A percentile compares a stretch with the other conserved stretches of the same genome.
phyloP scores from a whole-genome alignment of 2,888 invertebrate species.

The Halocaridina rubra region DNA sequence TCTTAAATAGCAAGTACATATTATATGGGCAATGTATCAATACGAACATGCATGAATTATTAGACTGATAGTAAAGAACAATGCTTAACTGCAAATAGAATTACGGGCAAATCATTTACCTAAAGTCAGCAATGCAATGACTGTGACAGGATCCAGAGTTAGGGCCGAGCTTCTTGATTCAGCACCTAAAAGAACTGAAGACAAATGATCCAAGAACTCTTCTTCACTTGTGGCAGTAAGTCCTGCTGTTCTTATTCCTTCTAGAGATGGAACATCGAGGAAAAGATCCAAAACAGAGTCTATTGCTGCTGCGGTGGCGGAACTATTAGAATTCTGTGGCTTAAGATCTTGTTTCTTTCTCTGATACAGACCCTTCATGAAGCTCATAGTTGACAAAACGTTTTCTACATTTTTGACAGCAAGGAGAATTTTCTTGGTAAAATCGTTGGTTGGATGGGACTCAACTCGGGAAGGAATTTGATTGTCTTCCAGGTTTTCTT shows the following conservation, averaged over 20 bases:
- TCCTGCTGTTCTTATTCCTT: conserved; percentile 33
- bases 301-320: not conserved
- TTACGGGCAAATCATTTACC: too few species aligned
- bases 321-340: not conserved
- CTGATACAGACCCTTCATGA: not conserved
- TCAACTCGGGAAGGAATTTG: not conserved
- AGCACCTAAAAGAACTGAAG: conserved; percentile 30
- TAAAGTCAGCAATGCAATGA: conserved; percentile 61
- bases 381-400: not conserved
- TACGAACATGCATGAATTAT: not conserved
- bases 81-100: too few species aligned
- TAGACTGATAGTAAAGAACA: not conserved
- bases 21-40: not conserved
- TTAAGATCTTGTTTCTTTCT: not conserved
- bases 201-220: conserved; percentile 48
- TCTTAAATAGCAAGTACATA: not conserved
- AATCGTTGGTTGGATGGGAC: not conserved
- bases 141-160: conserved; percentile 63
- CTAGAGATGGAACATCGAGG: conserved; percentile 28
- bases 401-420: not conserved
- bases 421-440: not conserved
- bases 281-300: conserved; percentile 29
- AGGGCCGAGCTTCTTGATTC: conserved; percentile 44
- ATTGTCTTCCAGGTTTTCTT: not conserved
- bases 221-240: conserved; percentile 42